Evolutionary conservation across 2,888 invertebrate species (phyloP).

Genomic region (Pherbina coryleti): DNA sequence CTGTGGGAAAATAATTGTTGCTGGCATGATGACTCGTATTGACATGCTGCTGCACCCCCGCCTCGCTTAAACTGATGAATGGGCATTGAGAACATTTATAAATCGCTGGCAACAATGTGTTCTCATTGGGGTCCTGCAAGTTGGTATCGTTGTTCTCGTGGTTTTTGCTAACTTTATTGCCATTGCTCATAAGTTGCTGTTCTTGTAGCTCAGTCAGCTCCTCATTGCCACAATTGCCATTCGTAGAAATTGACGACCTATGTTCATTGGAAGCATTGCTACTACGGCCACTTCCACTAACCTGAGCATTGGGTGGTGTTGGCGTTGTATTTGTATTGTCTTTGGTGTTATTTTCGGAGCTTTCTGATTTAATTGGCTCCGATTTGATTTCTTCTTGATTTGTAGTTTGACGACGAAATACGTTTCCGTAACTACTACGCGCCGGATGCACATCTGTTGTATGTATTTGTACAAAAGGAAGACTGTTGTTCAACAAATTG

Average conservation of each 20-base stretch:
- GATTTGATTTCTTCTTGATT: slow-evolving; percentile 66
- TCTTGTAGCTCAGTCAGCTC: not conserved
- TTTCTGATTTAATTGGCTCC: slow-evolving; percentile 68
- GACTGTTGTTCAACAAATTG: slow-evolving; percentile 10
- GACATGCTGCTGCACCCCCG: slow-evolving; percentile 50
- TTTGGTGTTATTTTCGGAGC: slow-evolving; percentile 55
- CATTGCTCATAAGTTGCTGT: not conserved
- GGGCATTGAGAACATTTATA: slow-evolving; percentile 63
- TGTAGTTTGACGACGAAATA: slow-evolving; percentile 58
- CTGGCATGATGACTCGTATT: slow-evolving; percentile 10
- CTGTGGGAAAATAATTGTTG: not conserved
- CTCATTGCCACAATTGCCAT: not conserved
- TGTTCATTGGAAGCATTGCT: not conserved
- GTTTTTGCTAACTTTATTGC: not conserved
- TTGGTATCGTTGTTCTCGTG: slow-evolving; percentile 27
- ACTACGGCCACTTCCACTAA: slow-evolving; percentile 45
- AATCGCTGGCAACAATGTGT: slow-evolving; percentile 38
- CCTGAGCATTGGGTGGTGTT: slow-evolving; percentile 47
- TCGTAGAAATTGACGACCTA: slow-evolving; percentile 1
- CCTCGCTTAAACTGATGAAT: slow-evolving; percentile 60
- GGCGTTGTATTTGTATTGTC: slow-evolving; percentile 64
- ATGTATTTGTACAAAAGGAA: slow-evolving; percentile 67
- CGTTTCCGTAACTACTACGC: slow-evolving; percentile 61
- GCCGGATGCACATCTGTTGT: slow-evolving; percentile 64
- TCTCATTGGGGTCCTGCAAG: slow-evolving; percentile 16